Evolutionary conservation across 1,140 invertebrate genomes (phyloP).

Genomic region (Drepana arcuata): DNA sequence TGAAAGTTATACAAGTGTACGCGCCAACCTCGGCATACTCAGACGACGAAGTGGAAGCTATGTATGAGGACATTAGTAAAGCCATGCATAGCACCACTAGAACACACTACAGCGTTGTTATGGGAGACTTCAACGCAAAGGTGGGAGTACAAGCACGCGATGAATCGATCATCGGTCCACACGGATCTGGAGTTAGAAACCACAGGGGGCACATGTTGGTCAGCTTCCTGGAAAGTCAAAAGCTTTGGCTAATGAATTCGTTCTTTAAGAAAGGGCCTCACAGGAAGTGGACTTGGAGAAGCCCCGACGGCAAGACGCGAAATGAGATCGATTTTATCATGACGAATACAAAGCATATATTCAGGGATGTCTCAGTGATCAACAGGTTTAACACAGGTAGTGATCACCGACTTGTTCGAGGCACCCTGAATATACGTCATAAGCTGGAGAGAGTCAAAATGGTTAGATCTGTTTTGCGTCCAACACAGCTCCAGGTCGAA

Average conservation of each 20-base stretch:
- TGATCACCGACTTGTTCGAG: no score
- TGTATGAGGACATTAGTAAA: slow-evolving; percentile 19
- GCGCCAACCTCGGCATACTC: slow-evolving; percentile 13
- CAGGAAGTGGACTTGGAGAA: slow-evolving; percentile 27
- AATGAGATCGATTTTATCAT: slow-evolving; percentile 29
- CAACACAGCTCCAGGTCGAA: no score
- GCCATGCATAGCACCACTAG: slow-evolving; percentile 7
- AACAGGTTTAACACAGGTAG: no score
- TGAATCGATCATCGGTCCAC: slow-evolving; percentile 8
- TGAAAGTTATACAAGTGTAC: slow-evolving; percentile 31
- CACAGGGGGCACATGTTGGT: slow-evolving; percentile 9
- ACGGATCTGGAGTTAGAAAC: slow-evolving; percentile 13
- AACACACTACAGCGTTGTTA: slow-evolving; percentile 15
- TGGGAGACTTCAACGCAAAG: slow-evolving; percentile 27
- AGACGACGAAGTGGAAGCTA: slow-evolving; percentile 20
- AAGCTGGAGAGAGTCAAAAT: no score
- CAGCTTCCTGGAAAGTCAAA: slow-evolving; percentile 16
- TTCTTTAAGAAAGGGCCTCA: slow-evolving; percentile 19
- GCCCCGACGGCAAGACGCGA: slow-evolving; percentile 19
- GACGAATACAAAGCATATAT: no score
- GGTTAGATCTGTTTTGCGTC: no score
- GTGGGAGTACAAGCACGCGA: slow-evolving; percentile 10
- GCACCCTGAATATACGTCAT: no score
- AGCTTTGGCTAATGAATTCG: slow-evolving; percentile 24
- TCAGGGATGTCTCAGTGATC: no score